phyloP scores from a whole-genome alignment of 2,113 vertebrate genomes.

The Lepus americanus region DNA sequence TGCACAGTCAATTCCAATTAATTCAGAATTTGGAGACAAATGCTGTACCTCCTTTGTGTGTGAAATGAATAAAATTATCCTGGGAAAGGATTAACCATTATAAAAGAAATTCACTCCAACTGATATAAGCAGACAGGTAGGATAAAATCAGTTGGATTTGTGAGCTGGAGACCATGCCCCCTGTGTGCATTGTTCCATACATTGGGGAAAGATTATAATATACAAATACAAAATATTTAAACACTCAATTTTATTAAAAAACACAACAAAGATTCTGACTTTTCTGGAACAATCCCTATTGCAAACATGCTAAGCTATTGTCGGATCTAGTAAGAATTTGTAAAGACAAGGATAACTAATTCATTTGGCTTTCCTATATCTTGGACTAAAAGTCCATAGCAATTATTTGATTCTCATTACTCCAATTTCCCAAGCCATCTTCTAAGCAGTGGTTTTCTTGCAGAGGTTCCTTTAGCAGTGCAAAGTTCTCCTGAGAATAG shows the following conservation, averaged over 20 bases:
- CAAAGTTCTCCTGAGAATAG: neutral
- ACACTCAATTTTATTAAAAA: neutral
- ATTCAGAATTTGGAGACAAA: conserved; percentile 13
- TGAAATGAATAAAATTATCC: neutral
- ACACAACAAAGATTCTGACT: neutral
- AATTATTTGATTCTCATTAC: neutral
- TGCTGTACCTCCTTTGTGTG: neutral
- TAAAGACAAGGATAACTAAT: neutral
- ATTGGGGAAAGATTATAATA: neutral
- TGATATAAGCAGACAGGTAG: too few species aligned
- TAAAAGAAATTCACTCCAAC: neutral
- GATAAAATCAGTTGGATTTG: too few species aligned
- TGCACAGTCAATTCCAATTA: neutral
- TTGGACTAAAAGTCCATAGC: neutral
- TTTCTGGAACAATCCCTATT: neutral
- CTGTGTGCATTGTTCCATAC: neutral
- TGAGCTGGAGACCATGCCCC: too few species aligned
- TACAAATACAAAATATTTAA: neutral
- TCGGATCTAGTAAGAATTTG: neutral
- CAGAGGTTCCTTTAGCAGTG: neutral
- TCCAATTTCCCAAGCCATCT: neutral
- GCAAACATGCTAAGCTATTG: neutral
- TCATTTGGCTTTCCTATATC: neutral
- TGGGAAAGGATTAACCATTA: neutral
- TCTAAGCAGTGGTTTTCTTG: neutral